Percentiles rank a stretch among this genome's conserved stretches.
Conservation (phyloP, 1,140 invertebrate genomes). For the Drosophila leontia region DNA sequence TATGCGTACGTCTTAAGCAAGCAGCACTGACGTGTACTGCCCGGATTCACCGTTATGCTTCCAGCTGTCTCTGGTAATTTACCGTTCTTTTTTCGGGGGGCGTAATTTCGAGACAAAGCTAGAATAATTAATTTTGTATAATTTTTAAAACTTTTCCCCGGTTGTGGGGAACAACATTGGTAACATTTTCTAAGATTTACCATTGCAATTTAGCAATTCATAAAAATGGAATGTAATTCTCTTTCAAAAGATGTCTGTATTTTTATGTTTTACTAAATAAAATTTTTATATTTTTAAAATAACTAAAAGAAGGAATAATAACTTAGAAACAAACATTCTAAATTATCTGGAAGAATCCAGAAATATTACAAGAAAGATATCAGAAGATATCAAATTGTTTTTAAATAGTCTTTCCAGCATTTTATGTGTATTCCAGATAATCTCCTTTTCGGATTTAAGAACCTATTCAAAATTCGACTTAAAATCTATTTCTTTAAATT, state of each 20-base stretch:
- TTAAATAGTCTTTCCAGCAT: background rate
- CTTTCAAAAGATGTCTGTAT: background rate
- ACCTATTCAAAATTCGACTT: background rate
- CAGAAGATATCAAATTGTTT: too few species aligned
- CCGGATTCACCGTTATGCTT: conserved; percentile 28
- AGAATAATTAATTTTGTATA: background rate
- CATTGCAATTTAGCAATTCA: background rate
- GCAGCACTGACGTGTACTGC: conserved; percentile 62
- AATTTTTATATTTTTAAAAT: background rate
- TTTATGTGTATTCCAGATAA: too few species aligned
- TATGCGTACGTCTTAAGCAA: conserved; percentile 20
- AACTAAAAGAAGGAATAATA: too few species aligned
- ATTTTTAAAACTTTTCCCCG: too few species aligned
- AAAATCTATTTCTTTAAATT: background rate
- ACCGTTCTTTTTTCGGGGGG: conserved; percentile 11
- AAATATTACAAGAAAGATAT: background rate
- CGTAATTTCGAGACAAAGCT: conserved; percentile 3
- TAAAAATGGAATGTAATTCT: background rate
- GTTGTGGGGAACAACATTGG: background rate
- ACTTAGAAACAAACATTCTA: too few species aligned
- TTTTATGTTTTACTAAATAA: background rate
- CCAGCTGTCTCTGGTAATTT: conserved; percentile 15
- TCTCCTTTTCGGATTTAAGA: background rate
- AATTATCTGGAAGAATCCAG: background rate
- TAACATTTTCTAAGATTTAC: background rate